Conservation (phyloP, 2,797 vertebrate species). For the Pyrocephalus nanus region DNA sequence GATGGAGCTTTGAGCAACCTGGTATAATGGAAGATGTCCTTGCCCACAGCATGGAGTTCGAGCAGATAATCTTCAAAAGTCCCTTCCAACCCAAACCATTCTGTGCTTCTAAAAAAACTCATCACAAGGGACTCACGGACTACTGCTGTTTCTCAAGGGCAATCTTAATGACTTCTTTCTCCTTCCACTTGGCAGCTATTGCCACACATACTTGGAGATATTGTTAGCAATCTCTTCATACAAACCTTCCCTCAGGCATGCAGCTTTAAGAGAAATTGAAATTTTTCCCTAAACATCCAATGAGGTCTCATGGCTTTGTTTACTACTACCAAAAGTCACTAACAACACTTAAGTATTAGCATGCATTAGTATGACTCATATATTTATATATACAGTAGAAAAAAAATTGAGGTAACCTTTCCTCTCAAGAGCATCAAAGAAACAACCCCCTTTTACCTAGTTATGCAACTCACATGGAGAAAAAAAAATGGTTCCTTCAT, state of each 20-base stretch:
- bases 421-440: not conserved
- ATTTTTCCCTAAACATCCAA: not conserved
- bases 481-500: not conserved
- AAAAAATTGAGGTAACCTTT: not conserved
- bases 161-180: not conserved
- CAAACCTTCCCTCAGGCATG: fast-evolving
- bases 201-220: not conserved
- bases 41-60: fast-evolving
- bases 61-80: not conserved
- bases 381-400: not conserved
- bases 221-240: not conserved
- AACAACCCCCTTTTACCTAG: not conserved
- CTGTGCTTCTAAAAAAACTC: not conserved
- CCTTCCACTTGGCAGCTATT: not conserved
- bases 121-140: not conserved
- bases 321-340: not conserved
- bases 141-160: not conserved
- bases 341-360: not conserved
- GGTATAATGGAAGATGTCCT: not conserved
- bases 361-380: not conserved
- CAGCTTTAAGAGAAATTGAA: not conserved
- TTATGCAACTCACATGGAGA: not conserved
- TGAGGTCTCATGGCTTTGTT: not conserved
- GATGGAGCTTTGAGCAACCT: not conserved
- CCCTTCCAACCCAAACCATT: not conserved